phyloP scores from a whole-genome alignment of 2,113 vertebrate genomes.

The Amazona guildingii region DNA sequence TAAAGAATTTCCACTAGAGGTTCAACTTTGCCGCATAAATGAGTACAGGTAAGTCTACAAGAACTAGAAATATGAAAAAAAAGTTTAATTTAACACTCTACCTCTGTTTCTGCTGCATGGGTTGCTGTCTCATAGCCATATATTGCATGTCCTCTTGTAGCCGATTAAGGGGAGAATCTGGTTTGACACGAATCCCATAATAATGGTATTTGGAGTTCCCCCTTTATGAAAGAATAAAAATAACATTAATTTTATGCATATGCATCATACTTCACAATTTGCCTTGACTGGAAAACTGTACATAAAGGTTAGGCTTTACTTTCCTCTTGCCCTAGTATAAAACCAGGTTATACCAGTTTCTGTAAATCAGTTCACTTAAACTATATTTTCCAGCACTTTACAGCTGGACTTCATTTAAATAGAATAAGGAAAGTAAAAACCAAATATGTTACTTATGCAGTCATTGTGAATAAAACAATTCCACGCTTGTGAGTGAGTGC shows the following conservation, averaged over 20 bases:
- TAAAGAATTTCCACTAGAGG: background rate
- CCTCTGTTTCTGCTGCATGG: constrained; percentile 84
- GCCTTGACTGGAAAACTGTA: background rate
- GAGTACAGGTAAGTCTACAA: background rate
- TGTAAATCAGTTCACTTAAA: constrained; percentile 10
- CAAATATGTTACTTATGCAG: background rate
- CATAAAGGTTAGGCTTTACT: background rate
- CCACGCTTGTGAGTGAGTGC: background rate
- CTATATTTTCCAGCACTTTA: constrained; percentile 11
- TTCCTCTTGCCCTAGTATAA: background rate
- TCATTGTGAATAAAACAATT: background rate
- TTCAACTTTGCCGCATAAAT: constrained; percentile 6
- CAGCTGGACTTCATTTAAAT: background rate
- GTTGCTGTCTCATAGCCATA: constrained; percentile 83
- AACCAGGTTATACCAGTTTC: background rate
- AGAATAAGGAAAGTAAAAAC: constrained; percentile 31
- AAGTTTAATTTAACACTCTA: constrained; percentile 34
- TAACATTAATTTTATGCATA: background rate
- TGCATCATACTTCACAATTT: background rate
- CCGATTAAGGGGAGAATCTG: constrained; percentile 82
- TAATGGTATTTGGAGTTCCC: constrained; percentile 85
- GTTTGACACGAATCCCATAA: constrained; percentile 83
- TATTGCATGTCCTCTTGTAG: constrained; percentile 84
- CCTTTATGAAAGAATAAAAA: constrained; percentile 68
- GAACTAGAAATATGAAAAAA: background rate